Evolutionary conservation across 2,113 vertebrate species (phyloP).

Genomic region (Prietella phreatophila): DNA sequence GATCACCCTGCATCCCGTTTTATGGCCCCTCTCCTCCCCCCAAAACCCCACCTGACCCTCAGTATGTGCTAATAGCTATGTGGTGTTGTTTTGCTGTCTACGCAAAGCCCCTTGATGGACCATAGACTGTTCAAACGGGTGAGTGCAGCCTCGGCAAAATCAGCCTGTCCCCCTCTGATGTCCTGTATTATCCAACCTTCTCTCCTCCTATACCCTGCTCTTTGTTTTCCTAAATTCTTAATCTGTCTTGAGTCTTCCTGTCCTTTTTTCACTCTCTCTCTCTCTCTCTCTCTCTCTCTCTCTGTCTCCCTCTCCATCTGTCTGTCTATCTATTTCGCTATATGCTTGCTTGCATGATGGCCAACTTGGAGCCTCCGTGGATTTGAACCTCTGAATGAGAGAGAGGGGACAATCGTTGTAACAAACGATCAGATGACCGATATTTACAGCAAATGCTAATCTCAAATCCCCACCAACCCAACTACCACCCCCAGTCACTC

Average conservation of each 20-base stretch:
- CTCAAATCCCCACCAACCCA: background rate
- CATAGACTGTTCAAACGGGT: constrained; percentile 98
- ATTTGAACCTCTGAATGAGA: constrained; percentile 59
- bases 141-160: constrained; percentile 87
- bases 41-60: constrained; percentile 37
- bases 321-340: constrained; percentile 69
- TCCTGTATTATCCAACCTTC: constrained; percentile 35
- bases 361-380: constrained; percentile 53
- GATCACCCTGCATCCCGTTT: constrained; percentile 47
- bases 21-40: constrained; percentile 50
- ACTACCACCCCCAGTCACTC: constrained; percentile 48
- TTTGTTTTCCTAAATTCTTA: constrained; percentile 36
- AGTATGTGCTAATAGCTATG: constrained; percentile 88
- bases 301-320: constrained; percentile 55
- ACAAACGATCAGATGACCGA: constrained; percentile 30
- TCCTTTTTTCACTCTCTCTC: constrained; percentile 14
- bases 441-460: constrained; percentile 27
- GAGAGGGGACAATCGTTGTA: constrained; percentile 56
- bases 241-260: constrained; percentile 49
- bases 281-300: constrained; percentile 53
- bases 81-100: constrained; percentile 96
- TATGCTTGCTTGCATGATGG: constrained; percentile 97
- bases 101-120: constrained; percentile 99
- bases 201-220: constrained; percentile 36
- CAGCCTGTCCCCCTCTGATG: constrained; percentile 58